phyloP scores from a whole-genome alignment of 2,888 invertebrate species.

The Volucella zonaria region DNA sequence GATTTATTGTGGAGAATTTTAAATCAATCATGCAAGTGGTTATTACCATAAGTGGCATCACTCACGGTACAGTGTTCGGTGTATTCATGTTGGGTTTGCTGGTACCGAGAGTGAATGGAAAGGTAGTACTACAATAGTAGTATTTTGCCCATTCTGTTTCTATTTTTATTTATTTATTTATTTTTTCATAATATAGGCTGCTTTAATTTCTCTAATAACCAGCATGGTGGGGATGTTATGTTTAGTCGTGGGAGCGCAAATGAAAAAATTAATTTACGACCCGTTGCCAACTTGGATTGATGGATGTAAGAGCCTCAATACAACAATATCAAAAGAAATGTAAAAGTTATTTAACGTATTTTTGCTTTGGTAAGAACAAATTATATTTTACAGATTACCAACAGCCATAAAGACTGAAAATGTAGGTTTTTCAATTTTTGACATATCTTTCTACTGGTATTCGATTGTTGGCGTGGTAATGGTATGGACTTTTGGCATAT shows the following conservation, averaged over 20 bases:
- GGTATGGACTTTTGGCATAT: conserved; percentile 82
- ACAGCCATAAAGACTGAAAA: too few relatives aligned
- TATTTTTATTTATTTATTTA: background rate
- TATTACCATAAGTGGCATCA: conserved; percentile 80
- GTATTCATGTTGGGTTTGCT: conserved; percentile 86
- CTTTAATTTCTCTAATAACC: conserved; percentile 38
- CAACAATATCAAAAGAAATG: conserved; percentile 8
- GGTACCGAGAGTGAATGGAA: conserved; percentile 84
- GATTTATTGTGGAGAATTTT: conserved; percentile 79
- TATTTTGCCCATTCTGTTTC: background rate
- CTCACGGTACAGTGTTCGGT: conserved; percentile 85
- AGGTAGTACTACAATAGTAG: conserved; percentile 33
- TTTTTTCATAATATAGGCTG: conserved; percentile 33
- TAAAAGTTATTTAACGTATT: background rate
- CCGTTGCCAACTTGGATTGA: conserved; percentile 40
- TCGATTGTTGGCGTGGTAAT: conserved; percentile 82
- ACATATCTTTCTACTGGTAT: conserved; percentile 85
- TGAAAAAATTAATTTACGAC: conserved; percentile 66
- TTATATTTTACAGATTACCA: background rate
- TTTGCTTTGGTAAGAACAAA: background rate
- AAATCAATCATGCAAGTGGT: conserved; percentile 82
- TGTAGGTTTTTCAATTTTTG: conserved; percentile 78
- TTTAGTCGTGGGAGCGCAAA: conserved; percentile 49
- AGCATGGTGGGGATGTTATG: conserved; percentile 43
- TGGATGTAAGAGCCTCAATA: conserved; percentile 41